These are phyloP conservation scores for Orchesella flavescens DNA, from an alignment of 2,888 invertebrate genomes.

Conservation along the genomic window DNA sequence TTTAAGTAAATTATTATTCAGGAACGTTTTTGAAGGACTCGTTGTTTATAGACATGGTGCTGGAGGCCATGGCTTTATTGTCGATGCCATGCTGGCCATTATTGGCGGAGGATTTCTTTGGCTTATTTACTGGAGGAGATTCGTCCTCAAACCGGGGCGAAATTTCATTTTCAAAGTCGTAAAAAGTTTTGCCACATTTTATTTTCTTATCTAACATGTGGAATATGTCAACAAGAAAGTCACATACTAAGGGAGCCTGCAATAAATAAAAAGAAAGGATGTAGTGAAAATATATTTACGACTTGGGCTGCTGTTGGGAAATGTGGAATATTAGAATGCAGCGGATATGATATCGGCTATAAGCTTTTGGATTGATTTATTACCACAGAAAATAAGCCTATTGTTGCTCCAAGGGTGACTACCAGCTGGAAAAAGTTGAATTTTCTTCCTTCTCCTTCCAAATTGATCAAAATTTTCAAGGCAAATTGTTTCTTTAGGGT, in stretches of 20 bases:
- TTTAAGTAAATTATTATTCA: not conserved
- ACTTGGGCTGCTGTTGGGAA: no score
- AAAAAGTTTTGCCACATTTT: conserved; percentile 18
- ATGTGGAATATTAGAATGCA: no score
- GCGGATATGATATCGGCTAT: no score
- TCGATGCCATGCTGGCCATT: conserved; percentile 14
- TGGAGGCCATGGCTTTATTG: conserved; percentile 36
- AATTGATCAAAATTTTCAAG: conserved; percentile 21
- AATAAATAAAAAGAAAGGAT: not conserved
- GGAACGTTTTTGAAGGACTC: conserved; percentile 47
- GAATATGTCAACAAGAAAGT: conserved; percentile 51
- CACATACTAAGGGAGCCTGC: conserved; percentile 47
- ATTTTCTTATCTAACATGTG: conserved; percentile 28
- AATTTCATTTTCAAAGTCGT: conserved; percentile 36
- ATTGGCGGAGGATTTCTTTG: not conserved
- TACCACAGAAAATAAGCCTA: conserved; percentile 39
- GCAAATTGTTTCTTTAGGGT: conserved; percentile 15
- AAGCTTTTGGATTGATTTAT: not conserved
- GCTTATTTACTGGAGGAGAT: not conserved
- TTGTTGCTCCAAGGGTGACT: conserved; percentile 24
- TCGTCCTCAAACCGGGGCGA: conserved; percentile 37
- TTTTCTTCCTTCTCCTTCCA: conserved; percentile 41
- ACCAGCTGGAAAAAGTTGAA: conserved; percentile 34
- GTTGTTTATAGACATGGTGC: conserved; percentile 35
- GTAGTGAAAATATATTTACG: not conserved